phyloP scores from a whole-genome alignment of 2,113 vertebrate species.

The Salvator merianae region DNA sequence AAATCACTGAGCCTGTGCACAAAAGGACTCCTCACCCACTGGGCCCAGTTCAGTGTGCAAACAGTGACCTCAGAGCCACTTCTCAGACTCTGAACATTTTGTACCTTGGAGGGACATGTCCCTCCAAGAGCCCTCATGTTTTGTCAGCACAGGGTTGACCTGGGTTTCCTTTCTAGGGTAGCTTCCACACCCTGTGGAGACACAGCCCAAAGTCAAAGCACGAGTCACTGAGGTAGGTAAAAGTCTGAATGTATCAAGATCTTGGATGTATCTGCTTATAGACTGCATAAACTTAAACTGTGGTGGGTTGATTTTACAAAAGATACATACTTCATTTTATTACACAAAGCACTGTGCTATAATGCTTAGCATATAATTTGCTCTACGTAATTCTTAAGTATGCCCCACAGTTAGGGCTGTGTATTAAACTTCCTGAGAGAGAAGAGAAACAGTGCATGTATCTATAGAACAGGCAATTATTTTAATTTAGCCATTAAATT shows the following conservation, averaged over 20 bases:
- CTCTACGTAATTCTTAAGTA: conserved; percentile 40
- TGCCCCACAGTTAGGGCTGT: conserved; percentile 18
- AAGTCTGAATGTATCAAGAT: background rate
- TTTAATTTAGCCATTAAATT: conserved; percentile 47
- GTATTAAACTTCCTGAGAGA: conserved; percentile 32
- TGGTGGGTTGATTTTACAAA: conserved; percentile 21
- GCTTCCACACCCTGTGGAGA: too few species aligned
- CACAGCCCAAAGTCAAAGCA: background rate
- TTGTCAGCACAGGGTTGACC: too few species aligned
- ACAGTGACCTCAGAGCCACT: too few species aligned
- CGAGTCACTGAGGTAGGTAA: background rate
- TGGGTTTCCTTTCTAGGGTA: too few species aligned
- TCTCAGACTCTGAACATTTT: too few species aligned
- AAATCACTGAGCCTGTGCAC: too few species aligned
- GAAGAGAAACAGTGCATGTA: background rate
- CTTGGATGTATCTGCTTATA: background rate
- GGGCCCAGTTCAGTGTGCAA: too few species aligned
- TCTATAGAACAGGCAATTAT: conserved; percentile 20
- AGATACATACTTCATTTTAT: conserved; percentile 12
- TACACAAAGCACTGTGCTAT: background rate
- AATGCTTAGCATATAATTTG: conserved; percentile 41
- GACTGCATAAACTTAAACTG: conserved; percentile 26
- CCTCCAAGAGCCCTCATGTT: too few species aligned
- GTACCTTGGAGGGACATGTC: too few species aligned
- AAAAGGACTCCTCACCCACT: too few species aligned